A percentile compares a stretch with the other conserved stretches of the same genome.
Evolutionary conservation across 2,113 vertebrate genomes (phyloP).

Genomic region (Mionectes macconnelli): DNA sequence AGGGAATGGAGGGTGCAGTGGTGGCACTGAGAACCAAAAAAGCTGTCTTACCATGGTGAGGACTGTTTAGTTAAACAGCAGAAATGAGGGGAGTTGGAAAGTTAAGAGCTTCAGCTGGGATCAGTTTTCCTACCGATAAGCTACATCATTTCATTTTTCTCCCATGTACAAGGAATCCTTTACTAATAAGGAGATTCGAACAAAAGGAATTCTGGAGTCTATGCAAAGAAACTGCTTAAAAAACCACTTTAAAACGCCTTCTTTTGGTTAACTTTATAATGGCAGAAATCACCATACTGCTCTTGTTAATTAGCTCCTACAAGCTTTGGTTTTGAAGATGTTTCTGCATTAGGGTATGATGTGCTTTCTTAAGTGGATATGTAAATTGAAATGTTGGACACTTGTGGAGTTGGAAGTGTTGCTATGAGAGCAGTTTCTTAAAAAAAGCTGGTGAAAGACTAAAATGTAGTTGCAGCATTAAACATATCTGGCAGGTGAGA

Average conservation of each 20-base stretch:
- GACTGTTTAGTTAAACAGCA: neutral
- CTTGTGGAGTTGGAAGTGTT: neutral
- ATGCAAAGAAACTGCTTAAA: neutral
- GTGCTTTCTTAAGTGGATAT: neutral
- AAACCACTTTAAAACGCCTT: neutral
- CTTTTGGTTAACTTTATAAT: neutral
- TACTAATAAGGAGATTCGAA: neutral
- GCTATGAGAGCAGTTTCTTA: neutral
- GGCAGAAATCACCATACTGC: neutral
- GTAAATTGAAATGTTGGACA: neutral
- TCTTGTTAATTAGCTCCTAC: neutral
- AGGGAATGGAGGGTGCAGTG: neutral
- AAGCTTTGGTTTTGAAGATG: neutral
- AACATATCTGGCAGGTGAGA: neutral
- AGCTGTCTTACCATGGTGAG: fast-evolving
- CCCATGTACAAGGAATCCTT: neutral
- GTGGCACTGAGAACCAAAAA: neutral
- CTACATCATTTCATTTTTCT: neutral
- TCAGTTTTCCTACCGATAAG: neutral
- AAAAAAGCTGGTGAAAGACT: neutral
- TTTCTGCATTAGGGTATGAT: neutral
- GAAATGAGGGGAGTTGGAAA: neutral
- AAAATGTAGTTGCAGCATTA: neutral
- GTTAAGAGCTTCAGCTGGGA: neutral
- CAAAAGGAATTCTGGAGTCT: neutral